A percentile compares a stretch with the other conserved stretches of the same genome.
Conservation (phyloP, 2,797 vertebrate genomes). For the Cynodonichthys magdalenae region DNA sequence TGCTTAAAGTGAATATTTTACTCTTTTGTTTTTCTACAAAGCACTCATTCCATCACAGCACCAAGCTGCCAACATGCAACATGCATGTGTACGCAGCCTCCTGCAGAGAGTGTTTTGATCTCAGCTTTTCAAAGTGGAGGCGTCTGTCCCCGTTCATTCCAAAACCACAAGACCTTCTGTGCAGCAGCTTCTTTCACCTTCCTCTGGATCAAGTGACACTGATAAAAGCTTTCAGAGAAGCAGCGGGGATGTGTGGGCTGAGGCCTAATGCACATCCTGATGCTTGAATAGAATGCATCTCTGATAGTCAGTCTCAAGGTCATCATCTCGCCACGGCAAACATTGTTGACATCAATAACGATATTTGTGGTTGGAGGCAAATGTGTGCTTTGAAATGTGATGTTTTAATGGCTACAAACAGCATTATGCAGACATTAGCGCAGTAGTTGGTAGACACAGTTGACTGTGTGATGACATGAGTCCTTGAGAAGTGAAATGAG, state of each 20-base stretch:
- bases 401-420: conserved; percentile 7
- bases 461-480: conserved; percentile 8
- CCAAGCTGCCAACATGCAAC: conserved; percentile 7
- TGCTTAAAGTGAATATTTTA: conserved; percentile 6
- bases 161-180: conserved; percentile 71
- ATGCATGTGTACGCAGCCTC: conserved; percentile 13
- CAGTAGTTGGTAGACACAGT: not conserved
- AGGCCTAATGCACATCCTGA: conserved; percentile 28
- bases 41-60: conserved; percentile 5
- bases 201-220: conserved; percentile 70
- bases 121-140: conserved; percentile 35
- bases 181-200: conserved; percentile 44
- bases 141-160: conserved; percentile 38
- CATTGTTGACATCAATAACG: not conserved
- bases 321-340: not conserved
- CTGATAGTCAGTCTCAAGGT: conserved; percentile 17
- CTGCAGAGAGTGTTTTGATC: conserved; percentile 43
- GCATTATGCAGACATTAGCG: conserved; percentile 1
- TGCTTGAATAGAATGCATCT: conserved; percentile 19
- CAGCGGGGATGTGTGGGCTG: conserved; percentile 44
- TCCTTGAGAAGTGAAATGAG: conserved; percentile 6
- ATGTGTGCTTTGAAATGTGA: not conserved
- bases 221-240: conserved; percentile 71
- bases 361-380: not conserved
- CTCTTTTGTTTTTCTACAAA: conserved; percentile 11